Evolutionary conservation across 2,797 vertebrate genomes (phyloP), one percentile per base, ranked within the genome.

Genomic region (Onychomys arenicola): DNA sequence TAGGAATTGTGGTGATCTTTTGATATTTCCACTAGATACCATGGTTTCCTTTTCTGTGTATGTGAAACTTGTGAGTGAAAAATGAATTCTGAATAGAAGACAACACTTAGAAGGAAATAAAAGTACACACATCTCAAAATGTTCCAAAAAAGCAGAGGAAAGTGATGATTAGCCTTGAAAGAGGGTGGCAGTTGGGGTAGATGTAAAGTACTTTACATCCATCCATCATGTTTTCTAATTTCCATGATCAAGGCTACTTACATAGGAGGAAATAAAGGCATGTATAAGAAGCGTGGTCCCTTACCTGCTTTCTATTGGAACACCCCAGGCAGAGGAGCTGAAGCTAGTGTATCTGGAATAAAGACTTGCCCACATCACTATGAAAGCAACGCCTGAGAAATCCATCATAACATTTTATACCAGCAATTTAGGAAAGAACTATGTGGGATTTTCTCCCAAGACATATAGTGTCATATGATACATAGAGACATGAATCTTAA

Each of bases 11-110:
- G 27, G 32, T 61, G 32, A 61, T 34, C 90, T 57, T 40, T 73
- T 87, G 9, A 83, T 92, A 40, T 91, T 88, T 67, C 52, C 14
- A 90, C 80, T 89, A 88, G 80, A 88, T 43, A 83, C 23, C 57
- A 14, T 84, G 14, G 1, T 13, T 29, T 81, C 2, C 4, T 10
- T 29, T 17, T 65, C 4, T 52, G 75, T 37, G 5, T 71, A 16
- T 75, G 16, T 23, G 43, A 10, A 8, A 73, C 34, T 61, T 96
- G 7, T 34, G 13, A 57, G 34, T 91, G 43, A 87, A 96, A 61
- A 80, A 88, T 87, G 21, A 97, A 81, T 67, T 43, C 19, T 21
- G 25, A 82, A 14, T 49, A 69, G 1, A 17, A 67, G 27, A 61
- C 63, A 46, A 93, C 43, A 87, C 6, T 34, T 61, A 83, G 32